Conservation (phyloP, 2,113 vertebrate species). For the Suricata suricatta region DNA sequence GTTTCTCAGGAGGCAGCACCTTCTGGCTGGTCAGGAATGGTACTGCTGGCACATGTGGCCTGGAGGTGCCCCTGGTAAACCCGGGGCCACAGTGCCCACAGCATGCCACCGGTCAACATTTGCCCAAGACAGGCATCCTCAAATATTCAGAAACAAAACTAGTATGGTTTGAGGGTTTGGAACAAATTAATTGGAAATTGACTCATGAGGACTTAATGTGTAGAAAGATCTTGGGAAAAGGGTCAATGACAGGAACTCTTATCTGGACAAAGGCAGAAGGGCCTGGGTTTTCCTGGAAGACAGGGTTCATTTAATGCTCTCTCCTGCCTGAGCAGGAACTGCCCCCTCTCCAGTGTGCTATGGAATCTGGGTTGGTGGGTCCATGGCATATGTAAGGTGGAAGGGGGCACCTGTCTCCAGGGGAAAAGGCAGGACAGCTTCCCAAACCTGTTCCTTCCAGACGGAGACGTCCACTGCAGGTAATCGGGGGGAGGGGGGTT, state of each 20-base stretch:
- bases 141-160: background rate
- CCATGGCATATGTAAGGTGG: background rate
- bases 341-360: background rate
- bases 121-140: background rate
- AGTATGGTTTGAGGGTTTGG: background rate
- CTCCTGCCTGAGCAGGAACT: background rate
- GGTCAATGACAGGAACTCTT: background rate
- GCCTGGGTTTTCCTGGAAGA: background rate
- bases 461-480: background rate
- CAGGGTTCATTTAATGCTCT: too few species aligned
- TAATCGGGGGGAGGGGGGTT: background rate
- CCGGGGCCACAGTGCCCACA: background rate
- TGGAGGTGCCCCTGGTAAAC: background rate
- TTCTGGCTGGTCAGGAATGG: fast-evolving
- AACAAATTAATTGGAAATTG: background rate
- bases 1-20: background rate
- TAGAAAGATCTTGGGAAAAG: background rate
- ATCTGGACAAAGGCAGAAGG: background rate
- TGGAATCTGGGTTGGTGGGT: background rate
- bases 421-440: background rate
- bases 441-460: background rate
- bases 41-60: background rate
- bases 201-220: background rate
- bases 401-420: background rate
- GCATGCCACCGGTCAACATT: background rate